Evolutionary conservation across 2,888 invertebrate species (phyloP), one percentile per base, ranked within the genome.

Genomic region (Globia sparganii): DNA sequence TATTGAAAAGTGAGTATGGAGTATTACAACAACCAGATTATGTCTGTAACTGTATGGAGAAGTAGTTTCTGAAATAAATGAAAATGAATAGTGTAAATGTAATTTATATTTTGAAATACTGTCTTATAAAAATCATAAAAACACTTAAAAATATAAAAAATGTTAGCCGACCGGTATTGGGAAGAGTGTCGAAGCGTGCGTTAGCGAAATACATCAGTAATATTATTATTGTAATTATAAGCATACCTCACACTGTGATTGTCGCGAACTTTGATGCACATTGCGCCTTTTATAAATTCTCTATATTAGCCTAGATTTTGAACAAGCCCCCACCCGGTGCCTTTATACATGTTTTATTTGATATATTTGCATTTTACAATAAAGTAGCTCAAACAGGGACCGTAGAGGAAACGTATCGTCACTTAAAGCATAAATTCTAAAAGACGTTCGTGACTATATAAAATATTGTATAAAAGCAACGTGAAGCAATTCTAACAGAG

Each of bases 401-500:
- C 9, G 0, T 37, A n/a, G 31, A 70, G 15, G 40, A 43, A 75
- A 65, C 34, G 25, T 43, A 28, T 40, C 13, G 21, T 49, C 31
- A 49, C 4, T 3, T n/a, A 59, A 5, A 71, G 11, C 13, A 11
- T 28, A 4, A 77, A 46, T 40, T 69, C 15, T 58, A 53, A 58
- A 21, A 68, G 69, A 56, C 1, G 15, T n/a, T 31, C 13, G 15
- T 15, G 11, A 46, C 15, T 0, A 13, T 34, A 61, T 49, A n/a
- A 73, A 85, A 59, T 65, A 65, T 84, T 77, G 25, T 61, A 21
- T 28, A 28, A 58, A 69, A 61, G 62, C 40, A 73, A 58, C 5
- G n/a, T 77, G 37, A 43, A 86, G 79, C 83, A 86, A 62, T 68
- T 72, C 40, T 81, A 68, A 72, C 69, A 74, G 70, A 72, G 49